A percentile compares a stretch with the other conserved stretches of the same genome.
Conservation (phyloP, 2,797 vertebrate species). For the Hirundo rustica region DNA sequence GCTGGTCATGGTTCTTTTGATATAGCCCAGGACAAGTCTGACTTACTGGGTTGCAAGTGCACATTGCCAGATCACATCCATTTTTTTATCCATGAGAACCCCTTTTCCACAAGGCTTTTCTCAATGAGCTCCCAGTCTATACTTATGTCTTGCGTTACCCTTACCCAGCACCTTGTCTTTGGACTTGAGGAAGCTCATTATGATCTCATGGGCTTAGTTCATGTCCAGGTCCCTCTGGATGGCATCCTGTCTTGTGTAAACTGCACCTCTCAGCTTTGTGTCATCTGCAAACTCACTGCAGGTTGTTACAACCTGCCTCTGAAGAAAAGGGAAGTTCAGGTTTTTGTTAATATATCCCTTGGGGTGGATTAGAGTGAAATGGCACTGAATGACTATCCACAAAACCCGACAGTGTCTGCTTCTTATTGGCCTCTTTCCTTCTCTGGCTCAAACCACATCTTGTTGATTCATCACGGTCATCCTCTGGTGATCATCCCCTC, state of each 20-base stretch:
- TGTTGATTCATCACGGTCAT: neutral
- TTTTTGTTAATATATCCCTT: neutral
- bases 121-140: neutral
- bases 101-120: neutral
- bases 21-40: accelerated
- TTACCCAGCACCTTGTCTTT: neutral
- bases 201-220: neutral
- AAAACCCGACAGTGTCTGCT: neutral
- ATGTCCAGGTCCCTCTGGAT: neutral
- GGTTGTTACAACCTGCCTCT: neutral
- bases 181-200: too few relatives aligned
- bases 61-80: too few relatives aligned
- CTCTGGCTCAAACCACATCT: neutral
- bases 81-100: neutral
- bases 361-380: neutral
- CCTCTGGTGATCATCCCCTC: neutral
- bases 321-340: neutral
- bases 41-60: neutral
- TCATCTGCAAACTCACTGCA: neutral
- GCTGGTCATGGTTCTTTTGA: neutral
- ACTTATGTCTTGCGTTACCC: neutral
- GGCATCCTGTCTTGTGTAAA: neutral
- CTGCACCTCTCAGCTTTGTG: neutral
- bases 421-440: neutral
- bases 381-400: neutral